A percentile compares a stretch with the other conserved stretches of the same genome.
These are phyloP conservation scores for Abramis brama DNA, from an alignment of 2,113 vertebrate genomes.

Conservation along the genomic window DNA sequence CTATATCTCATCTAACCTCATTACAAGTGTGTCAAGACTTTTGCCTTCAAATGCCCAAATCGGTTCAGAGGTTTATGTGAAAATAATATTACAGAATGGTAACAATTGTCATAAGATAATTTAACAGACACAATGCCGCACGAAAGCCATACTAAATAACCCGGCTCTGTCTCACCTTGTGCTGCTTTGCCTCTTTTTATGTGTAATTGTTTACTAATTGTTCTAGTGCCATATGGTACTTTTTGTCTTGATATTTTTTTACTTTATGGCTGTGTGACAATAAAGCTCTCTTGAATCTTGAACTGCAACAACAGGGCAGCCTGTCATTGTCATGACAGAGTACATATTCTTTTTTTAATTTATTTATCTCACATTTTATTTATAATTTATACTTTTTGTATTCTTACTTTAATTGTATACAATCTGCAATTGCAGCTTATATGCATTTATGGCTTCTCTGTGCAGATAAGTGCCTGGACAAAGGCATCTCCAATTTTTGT, in stretches of 20 bases:
- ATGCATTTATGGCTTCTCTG: neutral
- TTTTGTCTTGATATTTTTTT: neutral
- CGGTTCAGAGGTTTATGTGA: neutral
- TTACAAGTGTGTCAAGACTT: neutral
- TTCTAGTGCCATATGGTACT: neutral
- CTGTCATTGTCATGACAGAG: neutral
- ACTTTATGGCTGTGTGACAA: neutral
- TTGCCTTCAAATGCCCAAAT: neutral
- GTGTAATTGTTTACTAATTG: neutral
- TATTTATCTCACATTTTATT: neutral
- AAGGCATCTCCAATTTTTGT: neutral
- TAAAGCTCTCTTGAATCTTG: neutral
- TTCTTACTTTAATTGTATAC: neutral
- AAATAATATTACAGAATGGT: slow-evolving; percentile 17
- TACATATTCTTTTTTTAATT: neutral
- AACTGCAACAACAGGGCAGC: neutral
- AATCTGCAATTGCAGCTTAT: neutral
- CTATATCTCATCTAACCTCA: neutral
- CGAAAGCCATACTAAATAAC: neutral
- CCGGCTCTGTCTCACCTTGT: neutral
- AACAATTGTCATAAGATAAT: neutral
- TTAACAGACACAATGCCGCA: neutral
- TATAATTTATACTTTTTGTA: neutral
- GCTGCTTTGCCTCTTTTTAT: neutral
- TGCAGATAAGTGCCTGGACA: neutral